phyloP scores from a whole-genome alignment of 2,797 vertebrate species.

The Syngnathus acus region DNA sequence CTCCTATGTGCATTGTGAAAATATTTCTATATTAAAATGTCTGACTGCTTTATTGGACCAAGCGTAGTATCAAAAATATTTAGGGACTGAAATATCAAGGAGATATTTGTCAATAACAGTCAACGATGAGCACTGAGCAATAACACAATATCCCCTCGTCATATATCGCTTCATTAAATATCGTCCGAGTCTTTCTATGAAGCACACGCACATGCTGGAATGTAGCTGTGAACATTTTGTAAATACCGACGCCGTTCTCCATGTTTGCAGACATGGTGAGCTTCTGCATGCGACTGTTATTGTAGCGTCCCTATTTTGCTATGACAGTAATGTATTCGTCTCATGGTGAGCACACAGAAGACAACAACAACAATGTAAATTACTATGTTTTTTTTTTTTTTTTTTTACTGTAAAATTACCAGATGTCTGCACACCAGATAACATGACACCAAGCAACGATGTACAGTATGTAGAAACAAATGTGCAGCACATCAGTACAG shows the following conservation, averaged over 20 bases:
- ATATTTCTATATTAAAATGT: background rate
- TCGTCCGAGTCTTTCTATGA: constrained; percentile 9
- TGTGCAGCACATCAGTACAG: constrained; percentile 43
- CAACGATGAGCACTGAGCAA: constrained; percentile 36
- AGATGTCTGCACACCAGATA: constrained; percentile 14
- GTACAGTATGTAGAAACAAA: constrained; percentile 19
- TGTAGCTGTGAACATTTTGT: constrained; percentile 73
- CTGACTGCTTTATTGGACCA: constrained; percentile 2
- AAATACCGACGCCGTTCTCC: constrained; percentile 59
- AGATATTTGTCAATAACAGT: constrained; percentile 17
- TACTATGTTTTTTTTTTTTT: constrained; percentile 44
- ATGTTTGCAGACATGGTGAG: constrained; percentile 58
- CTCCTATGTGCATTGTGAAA: constrained; percentile 2
- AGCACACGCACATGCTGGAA: constrained; percentile 49
- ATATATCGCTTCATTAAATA: constrained; percentile 12
- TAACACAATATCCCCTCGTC: constrained; percentile 24
- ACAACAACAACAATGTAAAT: constrained; percentile 77
- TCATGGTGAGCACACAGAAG: constrained; percentile 42
- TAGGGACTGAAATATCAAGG: constrained; percentile 21
- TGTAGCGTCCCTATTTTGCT: constrained; percentile 70
- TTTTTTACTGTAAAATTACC: constrained; percentile 25
- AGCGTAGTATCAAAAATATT: constrained; percentile 31
- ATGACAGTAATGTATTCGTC: constrained; percentile 33
- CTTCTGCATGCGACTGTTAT: constrained; percentile 85
- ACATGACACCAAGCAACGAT: constrained; percentile 26